Conservation (phyloP, 2,888 invertebrate species). For the Drosophila anomelani region DNA sequence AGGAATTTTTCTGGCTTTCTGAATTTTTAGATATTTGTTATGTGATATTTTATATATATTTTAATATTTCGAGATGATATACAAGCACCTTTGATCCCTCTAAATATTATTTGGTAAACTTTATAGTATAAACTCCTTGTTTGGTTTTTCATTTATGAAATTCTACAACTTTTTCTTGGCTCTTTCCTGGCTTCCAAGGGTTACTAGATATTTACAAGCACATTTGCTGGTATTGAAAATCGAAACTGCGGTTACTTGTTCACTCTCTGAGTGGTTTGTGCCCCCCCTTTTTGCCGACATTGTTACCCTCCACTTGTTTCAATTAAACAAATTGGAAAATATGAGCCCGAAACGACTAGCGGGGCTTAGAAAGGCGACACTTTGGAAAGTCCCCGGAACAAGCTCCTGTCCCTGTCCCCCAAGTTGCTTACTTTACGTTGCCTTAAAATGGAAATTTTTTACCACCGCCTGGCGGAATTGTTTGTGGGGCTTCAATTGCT, state of each 20-base stretch:
- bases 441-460: conserved; percentile 67
- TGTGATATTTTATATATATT: no score
- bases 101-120: background rate
- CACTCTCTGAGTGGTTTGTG: conserved; percentile 44
- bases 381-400: conserved; percentile 28
- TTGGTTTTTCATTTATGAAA: background rate
- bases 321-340: conserved; percentile 80
- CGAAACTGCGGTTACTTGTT: conserved; percentile 65
- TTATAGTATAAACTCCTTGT: background rate
- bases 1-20: no score
- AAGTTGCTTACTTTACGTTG: conserved; percentile 17
- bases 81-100: no score
- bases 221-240: conserved; percentile 70
- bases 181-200: background rate
- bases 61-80: no score
- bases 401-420: background rate
- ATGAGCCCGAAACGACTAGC: conserved; percentile 64
- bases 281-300: conserved; percentile 1
- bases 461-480: conserved; percentile 22
- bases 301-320: conserved; percentile 73
- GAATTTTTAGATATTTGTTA: no score
- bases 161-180: background rate
- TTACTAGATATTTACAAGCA: conserved; percentile 7
- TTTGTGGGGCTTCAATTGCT: conserved; percentile 39
- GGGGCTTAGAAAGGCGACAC: conserved; percentile 58